Percentiles rank a stretch among this genome's conserved stretches.
Conservation (phyloP, 2,888 invertebrate genomes). For the Frankliniella fusca region DNA sequence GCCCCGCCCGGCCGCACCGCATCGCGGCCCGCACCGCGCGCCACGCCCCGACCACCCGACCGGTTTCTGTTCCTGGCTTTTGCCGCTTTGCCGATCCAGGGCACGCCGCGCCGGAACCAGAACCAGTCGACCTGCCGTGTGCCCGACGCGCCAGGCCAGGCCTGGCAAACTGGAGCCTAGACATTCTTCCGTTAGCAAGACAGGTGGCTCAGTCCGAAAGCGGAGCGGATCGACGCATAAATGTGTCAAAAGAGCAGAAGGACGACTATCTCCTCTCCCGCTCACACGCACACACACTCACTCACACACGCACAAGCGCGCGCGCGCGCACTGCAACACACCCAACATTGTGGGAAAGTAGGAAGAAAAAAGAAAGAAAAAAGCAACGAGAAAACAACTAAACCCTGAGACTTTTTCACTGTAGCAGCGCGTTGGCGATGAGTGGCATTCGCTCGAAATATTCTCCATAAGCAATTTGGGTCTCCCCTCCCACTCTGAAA, state of each 20-base stretch:
- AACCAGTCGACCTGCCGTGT: background rate
- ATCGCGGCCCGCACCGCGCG: background rate
- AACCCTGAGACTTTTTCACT: too few relatives aligned
- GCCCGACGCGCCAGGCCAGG: background rate
- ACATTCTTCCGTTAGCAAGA: constrained; percentile 26
- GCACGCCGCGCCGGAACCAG: constrained; percentile 6
- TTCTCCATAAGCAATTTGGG: too few relatives aligned
- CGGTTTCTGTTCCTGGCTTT: background rate
- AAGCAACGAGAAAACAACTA: too few relatives aligned
- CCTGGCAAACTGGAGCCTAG: background rate
- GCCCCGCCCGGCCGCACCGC: background rate
- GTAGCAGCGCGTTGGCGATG: too few relatives aligned
- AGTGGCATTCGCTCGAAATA: too few relatives aligned
- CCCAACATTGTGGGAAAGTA: background rate
- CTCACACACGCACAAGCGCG: background rate
- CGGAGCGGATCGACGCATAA: constrained; percentile 14
- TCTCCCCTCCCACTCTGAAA: too few relatives aligned
- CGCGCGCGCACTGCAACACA: background rate
- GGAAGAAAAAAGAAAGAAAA: too few relatives aligned
- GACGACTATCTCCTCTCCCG: background rate
- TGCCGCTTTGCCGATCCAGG: background rate
- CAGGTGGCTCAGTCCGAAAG: constrained; percentile 5
- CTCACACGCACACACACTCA: background rate
- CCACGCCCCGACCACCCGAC: background rate
- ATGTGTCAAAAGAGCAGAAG: constrained; percentile 15